These are phyloP conservation scores for Teleiodes luculella DNA, from an alignment of 2,888 invertebrate genomes.

Conservation along the genomic window DNA sequence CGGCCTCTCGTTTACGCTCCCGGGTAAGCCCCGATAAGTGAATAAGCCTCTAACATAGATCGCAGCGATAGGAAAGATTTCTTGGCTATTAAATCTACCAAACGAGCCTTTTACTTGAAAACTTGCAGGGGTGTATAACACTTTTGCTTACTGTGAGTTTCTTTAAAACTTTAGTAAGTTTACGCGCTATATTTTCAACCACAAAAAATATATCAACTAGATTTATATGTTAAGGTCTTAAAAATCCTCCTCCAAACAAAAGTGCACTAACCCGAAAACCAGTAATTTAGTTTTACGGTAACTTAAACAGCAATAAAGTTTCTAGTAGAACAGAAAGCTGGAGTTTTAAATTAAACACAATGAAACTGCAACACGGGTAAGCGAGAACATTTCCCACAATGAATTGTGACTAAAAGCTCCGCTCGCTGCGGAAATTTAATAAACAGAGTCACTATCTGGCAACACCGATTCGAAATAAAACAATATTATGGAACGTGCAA, in stretches of 20 bases:
- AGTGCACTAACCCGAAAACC: background rate
- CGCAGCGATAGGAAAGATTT: conserved; percentile 3
- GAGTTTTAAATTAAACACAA: conserved; percentile 44
- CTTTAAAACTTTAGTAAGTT: no score
- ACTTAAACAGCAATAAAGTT: conserved; percentile 8
- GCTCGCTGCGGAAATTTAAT: conserved; percentile 57
- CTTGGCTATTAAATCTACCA: background rate
- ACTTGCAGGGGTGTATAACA: no score
- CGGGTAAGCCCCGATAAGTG: conserved; percentile 9
- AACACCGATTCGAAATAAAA: conserved; percentile 31
- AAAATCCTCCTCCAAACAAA: background rate
- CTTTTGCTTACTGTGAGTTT: no score
- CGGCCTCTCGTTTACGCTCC: conserved; percentile 18
- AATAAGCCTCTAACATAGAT: conserved; percentile 4
- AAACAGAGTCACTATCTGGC: conserved; percentile 4
- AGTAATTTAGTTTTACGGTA: background rate
- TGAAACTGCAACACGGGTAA: conserved; percentile 44
- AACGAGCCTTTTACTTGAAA: background rate
- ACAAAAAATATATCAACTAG: no score
- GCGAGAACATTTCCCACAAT: conserved; percentile 46
- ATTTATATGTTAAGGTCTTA: no score
- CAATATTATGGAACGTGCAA: conserved; percentile 22
- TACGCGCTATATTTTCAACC: no score
- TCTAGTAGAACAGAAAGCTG: conserved; percentile 7
- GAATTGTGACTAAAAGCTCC: conserved; percentile 66